A percentile compares a stretch with the other conserved stretches of the same genome.
phyloP scores from a whole-genome alignment of 2,888 invertebrate genomes.

The Cabera pusaria region DNA sequence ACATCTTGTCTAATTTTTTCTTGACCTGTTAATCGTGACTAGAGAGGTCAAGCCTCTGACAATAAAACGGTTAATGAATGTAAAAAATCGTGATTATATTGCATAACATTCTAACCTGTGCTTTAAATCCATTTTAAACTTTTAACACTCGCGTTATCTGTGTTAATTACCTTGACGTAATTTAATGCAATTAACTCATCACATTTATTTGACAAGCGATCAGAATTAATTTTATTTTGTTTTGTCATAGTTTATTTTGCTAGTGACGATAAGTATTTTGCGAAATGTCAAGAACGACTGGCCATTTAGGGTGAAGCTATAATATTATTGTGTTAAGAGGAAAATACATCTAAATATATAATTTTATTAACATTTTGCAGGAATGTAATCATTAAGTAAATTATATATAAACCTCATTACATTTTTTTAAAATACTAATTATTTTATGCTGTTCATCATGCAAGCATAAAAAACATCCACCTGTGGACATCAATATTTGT shows the following conservation, averaged over 20 bases:
- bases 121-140: slow-evolving; percentile 28
- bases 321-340: slow-evolving; percentile 1
- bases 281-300: slow-evolving; percentile 10
- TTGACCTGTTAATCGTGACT: slow-evolving; percentile 3
- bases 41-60: slow-evolving; percentile 8
- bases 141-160: slow-evolving; percentile 21
- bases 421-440: no score
- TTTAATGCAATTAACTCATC: slow-evolving; percentile 29
- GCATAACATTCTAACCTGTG: slow-evolving; percentile 6
- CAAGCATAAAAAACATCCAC: no score
- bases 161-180: slow-evolving; percentile 21
- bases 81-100: slow-evolving; percentile 24
- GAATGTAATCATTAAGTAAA: no score
- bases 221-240: slow-evolving; percentile 8
- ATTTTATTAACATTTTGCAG: no score
- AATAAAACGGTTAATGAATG: slow-evolving; percentile 8
- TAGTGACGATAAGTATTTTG: not conserved
- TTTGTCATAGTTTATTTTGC: not conserved
- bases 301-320: no score
- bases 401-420: no score
- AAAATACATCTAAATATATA: no score
- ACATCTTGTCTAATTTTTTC: not conserved
- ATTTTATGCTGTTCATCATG: no score
- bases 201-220: slow-evolving; percentile 13
- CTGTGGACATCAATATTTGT: no score